These are phyloP conservation scores for Chloebia gouldiae DNA, from an alignment of 2,113 vertebrate genomes.

Conservation along the genomic window DNA sequence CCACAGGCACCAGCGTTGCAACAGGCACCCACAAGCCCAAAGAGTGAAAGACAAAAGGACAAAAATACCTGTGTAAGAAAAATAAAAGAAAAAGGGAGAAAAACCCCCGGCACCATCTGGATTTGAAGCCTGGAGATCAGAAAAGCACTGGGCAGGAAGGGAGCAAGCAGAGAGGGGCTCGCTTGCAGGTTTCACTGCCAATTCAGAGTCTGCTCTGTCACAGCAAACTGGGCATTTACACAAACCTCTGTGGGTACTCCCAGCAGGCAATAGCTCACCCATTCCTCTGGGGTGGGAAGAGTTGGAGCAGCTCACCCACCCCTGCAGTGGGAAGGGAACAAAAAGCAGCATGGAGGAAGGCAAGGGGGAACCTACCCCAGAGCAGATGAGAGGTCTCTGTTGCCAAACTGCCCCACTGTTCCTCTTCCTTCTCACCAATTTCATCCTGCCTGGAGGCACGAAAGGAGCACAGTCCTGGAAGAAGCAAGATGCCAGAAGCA, in stretches of 20 bases:
- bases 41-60: background rate
- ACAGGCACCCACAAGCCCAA: background rate
- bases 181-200: rapidly evolving
- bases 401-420: background rate
- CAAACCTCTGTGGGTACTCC: background rate
- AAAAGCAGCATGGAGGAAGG: background rate
- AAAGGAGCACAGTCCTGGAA: background rate
- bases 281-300: background rate
- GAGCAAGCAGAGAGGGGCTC: background rate
- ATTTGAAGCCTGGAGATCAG: background rate
- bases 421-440: background rate
- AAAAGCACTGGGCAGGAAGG: background rate
- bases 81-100: background rate
- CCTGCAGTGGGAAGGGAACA: background rate
- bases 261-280: background rate
- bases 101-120: background rate
- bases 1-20: background rate
- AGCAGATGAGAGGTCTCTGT: too few relatives aligned
- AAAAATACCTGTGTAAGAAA: background rate
- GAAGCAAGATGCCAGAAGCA: background rate
- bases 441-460: rapidly evolving
- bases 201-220: background rate
- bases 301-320: background rate
- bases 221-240: background rate
- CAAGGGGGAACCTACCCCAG: background rate